These are phyloP conservation scores for Chloromyia formosa DNA, from an alignment of 2,888 invertebrate species.

Conservation along the genomic window DNA sequence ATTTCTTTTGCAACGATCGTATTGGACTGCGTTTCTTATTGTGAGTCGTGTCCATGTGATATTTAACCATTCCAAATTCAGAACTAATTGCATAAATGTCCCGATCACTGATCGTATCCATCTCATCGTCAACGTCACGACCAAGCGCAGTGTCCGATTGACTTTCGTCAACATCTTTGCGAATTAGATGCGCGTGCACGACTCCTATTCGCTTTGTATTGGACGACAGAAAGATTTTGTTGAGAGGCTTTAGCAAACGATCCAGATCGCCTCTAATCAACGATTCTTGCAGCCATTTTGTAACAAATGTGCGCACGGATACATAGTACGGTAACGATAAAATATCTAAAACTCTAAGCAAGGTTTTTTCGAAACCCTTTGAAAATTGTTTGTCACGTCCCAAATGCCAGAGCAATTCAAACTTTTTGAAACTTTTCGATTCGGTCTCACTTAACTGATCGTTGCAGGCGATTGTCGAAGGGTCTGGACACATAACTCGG, in stretches of 20 bases:
- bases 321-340: constrained; percentile 60
- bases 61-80: constrained; percentile 78
- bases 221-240: constrained; percentile 78
- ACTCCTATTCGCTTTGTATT: constrained; percentile 84
- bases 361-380: constrained; percentile 67
- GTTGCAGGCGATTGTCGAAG: constrained; percentile 51
- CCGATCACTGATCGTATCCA: constrained; percentile 55
- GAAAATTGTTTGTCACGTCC: constrained; percentile 70
- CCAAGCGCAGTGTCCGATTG: constrained; percentile 57
- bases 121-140: constrained; percentile 54
- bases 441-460: constrained; percentile 61
- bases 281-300: constrained; percentile 79
- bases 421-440: constrained; percentile 62
- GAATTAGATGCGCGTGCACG: constrained; percentile 73
- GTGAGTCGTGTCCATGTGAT: constrained; percentile 59
- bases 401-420: constrained; percentile 75
- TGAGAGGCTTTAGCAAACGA: constrained; percentile 79
- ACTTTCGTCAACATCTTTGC: constrained; percentile 64
- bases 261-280: constrained; percentile 80
- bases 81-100: constrained; percentile 85
- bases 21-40: constrained; percentile 63
- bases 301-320: constrained; percentile 68
- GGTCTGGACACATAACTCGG: constrained; percentile 59
- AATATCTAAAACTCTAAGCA: constrained; percentile 71
- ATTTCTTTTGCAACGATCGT: constrained; percentile 62